Evolutionary conservation across 2,113 vertebrate genomes (phyloP), one percentile per base, ranked within the genome.

Genomic region (Anguilla rostrata): DNA sequence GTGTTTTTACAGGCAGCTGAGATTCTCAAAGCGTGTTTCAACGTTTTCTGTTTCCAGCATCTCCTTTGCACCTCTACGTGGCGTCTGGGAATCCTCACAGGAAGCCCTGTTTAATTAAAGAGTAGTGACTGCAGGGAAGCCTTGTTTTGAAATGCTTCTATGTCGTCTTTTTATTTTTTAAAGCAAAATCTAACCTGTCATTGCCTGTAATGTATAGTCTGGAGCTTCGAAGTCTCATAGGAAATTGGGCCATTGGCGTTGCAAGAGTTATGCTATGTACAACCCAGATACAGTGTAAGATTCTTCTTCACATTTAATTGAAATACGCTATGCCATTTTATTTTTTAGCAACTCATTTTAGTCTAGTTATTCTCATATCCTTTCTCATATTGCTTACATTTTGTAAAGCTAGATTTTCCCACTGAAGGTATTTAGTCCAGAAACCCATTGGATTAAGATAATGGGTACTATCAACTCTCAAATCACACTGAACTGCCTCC

Each of bases 1-100:
- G 87, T 88, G 87, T 88, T 84, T 86, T 81, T 66, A 86, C 82
- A 84, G 71, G 41, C 71, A 78, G 63, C 66, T 83, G 39, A 41
- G 66, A 26, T 78, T 86, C 46, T 56, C 63, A 83, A 66, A 84
- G 82, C 53, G 41, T 84, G 83, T 63, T 41, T 84, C 56, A 43
- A 46, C 78, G 79, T 39, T 39, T 26, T 12, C 43, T 83, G 83
- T 78, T 43, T 40, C 56, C 39, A 15, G n/a, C 20, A 40, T 57
- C 29, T 5, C 63, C 63, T 41, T 79, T 83, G 39, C 60, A 26
- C 34, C 49, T 66, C 60, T 66, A 78, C 16, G 63, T 26, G 16
- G n/a, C 56, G 87, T 88, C 75, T 88, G 71, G 81, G 53, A 80
- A 20, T 81, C 46, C 41, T 85, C 39, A 83, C 81, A 83, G 41